phyloP scores from a whole-genome alignment of 2,888 invertebrate genomes.

The Sinentomon sp. region DNA sequence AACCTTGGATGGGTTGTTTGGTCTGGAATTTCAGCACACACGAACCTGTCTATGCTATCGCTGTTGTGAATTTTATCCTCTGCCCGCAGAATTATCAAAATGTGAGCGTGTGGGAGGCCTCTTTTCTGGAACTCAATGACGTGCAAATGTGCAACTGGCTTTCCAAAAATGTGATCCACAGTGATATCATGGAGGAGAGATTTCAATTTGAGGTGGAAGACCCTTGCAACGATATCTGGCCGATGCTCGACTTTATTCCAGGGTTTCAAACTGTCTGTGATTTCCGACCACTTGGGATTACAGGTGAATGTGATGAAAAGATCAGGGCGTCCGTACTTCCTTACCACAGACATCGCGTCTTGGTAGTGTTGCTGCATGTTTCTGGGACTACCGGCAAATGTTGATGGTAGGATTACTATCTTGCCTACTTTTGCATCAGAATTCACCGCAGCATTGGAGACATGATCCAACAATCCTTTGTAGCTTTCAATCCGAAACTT shows the following conservation, averaged over 20 bases:
- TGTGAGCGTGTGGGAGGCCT: constrained; percentile 14
- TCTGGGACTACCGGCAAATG: constrained; percentile 15
- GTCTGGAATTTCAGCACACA: constrained; percentile 20
- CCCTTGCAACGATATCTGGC: constrained; percentile 15
- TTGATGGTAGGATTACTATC: constrained; percentile 16
- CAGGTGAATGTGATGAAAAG: constrained; percentile 20
- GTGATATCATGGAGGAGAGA: constrained; percentile 13
- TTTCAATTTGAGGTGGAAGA: constrained; percentile 16
- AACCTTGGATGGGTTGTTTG: constrained; percentile 15
- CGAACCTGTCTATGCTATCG: constrained; percentile 17
- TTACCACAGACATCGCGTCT: constrained; percentile 19
- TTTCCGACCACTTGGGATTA: constrained; percentile 16
- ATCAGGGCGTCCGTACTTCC: constrained; percentile 19
- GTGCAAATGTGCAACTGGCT: constrained; percentile 10
- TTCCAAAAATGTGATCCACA: constrained; percentile 16
- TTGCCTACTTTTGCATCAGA: constrained; percentile 8
- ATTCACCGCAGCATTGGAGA: constrained; percentile 5
- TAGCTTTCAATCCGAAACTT: constrained; percentile 16
- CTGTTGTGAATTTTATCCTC: constrained; percentile 8
- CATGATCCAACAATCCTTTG: constrained; percentile 14
- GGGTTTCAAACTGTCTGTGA: constrained; percentile 11
- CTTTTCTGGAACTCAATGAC: constrained; percentile 16
- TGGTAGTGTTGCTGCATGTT: constrained; percentile 16
- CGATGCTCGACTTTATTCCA: constrained; percentile 12
- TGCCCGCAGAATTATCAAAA: constrained; percentile 8